Conservation (phyloP, 2,888 invertebrate genomes). For the Drosophila kokeensis region DNA sequence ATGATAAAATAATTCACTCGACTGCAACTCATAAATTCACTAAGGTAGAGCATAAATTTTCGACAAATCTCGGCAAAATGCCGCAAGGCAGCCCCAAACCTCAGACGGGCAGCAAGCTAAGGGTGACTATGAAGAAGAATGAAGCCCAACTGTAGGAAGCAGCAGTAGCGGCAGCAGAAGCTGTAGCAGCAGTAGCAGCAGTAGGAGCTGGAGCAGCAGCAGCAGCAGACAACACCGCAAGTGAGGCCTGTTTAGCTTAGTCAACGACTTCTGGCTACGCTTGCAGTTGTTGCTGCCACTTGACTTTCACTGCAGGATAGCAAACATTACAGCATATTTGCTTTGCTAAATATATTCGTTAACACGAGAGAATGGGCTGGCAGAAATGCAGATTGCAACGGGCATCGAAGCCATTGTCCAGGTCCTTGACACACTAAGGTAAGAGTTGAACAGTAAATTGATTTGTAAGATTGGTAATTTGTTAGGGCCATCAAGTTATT, state of each 20-base stretch:
- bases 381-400: neutral
- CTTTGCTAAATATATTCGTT: slow-evolving; percentile 44
- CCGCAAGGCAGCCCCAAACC: slow-evolving; percentile 76
- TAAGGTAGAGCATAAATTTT: slow-evolving; percentile 80
- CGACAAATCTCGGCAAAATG: slow-evolving; percentile 79
- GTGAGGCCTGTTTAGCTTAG: slow-evolving; percentile 33
- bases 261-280: slow-evolving; percentile 32
- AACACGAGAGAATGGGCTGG: neutral
- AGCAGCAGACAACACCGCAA: slow-evolving; percentile 39
- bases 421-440: slow-evolving; percentile 19
- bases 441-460: slow-evolving; percentile 30
- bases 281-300: slow-evolving; percentile 22
- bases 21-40: slow-evolving; percentile 81
- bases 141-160: neutral
- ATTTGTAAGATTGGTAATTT: slow-evolving; percentile 28
- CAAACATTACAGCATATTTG: slow-evolving; percentile 55
- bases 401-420: slow-evolving; percentile 1
- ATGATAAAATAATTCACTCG: slow-evolving; percentile 82
- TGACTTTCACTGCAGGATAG: slow-evolving; percentile 48
- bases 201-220: neutral
- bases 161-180: slow-evolving; percentile 11
- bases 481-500: slow-evolving; percentile 25
- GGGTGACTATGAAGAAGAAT: slow-evolving; percentile 1
- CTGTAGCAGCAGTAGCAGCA: neutral
- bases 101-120: slow-evolving; percentile 45